Percentiles rank a stretch among this genome's conserved stretches.
phyloP scores from a whole-genome alignment of 2,888 invertebrate species.

The Nebria salina region DNA sequence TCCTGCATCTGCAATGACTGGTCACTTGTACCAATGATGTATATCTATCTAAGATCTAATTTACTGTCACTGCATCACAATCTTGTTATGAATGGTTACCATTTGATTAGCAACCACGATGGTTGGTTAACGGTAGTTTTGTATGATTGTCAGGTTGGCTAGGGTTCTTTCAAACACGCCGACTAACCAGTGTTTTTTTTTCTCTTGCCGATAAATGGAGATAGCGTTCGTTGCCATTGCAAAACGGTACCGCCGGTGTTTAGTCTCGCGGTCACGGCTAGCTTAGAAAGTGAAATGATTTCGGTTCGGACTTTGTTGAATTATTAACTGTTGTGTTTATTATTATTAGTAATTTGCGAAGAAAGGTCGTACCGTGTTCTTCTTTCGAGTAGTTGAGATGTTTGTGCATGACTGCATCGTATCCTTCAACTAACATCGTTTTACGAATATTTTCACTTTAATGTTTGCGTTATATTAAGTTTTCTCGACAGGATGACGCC shows the following conservation, averaged over 20 bases:
- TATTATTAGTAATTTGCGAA: constrained; percentile 35
- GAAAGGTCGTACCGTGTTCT: constrained; percentile 32
- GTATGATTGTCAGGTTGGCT: constrained; percentile 26
- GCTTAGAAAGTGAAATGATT: constrained; percentile 40
- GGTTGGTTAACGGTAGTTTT: constrained; percentile 24
- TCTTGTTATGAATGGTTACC: constrained; percentile 41
- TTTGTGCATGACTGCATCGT: constrained; percentile 26
- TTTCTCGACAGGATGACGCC: constrained; percentile 29
- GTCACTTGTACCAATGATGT: neutral
- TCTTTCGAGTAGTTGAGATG: neutral
- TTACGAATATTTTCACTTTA: constrained; percentile 42
- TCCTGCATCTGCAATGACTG: neutral
- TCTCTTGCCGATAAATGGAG: constrained; percentile 3
- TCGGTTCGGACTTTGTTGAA: neutral
- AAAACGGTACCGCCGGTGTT: neutral
- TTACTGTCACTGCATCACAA: constrained; percentile 44
- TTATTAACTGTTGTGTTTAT: neutral
- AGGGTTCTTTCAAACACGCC: constrained; percentile 13
- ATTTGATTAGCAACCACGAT: constrained; percentile 34
- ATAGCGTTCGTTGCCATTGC: constrained; percentile 1
- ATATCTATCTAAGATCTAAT: constrained; percentile 41
- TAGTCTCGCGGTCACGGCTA: constrained; percentile 20
- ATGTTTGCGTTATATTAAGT: constrained; percentile 31
- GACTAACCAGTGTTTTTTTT: constrained; percentile 2
- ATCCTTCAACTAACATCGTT: constrained; percentile 20